Base-by-base conservation (phyloP, 2,888 invertebrate genomes). In the Campoplex nolae region DNA sequence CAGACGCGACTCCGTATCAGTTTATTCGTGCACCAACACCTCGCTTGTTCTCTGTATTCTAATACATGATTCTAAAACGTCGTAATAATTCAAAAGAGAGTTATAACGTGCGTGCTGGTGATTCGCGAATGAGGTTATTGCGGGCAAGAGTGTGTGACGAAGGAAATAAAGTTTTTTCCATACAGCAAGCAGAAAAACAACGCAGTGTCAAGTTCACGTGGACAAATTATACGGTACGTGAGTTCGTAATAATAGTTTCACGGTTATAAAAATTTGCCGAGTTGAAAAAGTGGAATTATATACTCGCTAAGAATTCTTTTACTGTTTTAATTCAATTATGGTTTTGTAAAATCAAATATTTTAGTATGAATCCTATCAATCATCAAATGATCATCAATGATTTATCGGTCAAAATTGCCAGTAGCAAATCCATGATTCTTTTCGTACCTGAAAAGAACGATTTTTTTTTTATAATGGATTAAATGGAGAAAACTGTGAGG, bases 81-180 rank as follows among this genome's bases (percentile, higher is more conserved):
- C 74, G 54, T 28, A 67, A 81, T 81, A 68, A 81, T 75, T 74
- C 38, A 68, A 6, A 65, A 67, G 65, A 3, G 48, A n/a, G n/a
- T 67, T 67, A 77, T 67, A 38, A 67, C 48, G 65, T 51, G n/a
- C 8, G 38, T 38, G 38, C 13, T 16, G 1, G 48, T 38, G 9
- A 2, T 65, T 11, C 11, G 35, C n/a, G 32, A 51, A 51, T 45
- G 42, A 42, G 35, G n/a, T 58, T 54, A 13, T 7, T 28, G 28
- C n/a, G 18, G 7, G 38, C 28, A 13, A 48, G 28, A 48, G 13
- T 18, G n/a, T 51, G 62, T 1, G 18, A 42, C 28, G 13, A 45
- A 58, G 58, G 23, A 45, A 62, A 32, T 9, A 62, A n/a, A 18
- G 1, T 56, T 62, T 67, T 75, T 23, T 42, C 16, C 11, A 4